Percentiles rank a stretch among this genome's conserved stretches.
Conservation (phyloP, 2,888 invertebrate genomes). For the Zhuqinia jingwanae region DNA sequence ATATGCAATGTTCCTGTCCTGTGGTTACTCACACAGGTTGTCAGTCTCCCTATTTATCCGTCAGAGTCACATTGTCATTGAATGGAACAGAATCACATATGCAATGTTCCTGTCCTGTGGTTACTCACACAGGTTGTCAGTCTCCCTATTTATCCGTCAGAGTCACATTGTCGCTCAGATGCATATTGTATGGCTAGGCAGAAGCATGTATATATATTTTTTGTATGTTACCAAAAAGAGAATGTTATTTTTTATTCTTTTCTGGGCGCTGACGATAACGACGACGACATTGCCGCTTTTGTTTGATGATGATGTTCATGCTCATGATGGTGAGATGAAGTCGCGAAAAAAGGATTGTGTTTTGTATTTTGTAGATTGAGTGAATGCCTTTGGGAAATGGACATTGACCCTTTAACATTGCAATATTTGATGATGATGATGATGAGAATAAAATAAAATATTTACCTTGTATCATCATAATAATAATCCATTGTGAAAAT, state of each 20-base stretch:
- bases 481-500: not conserved
- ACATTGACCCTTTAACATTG: constrained; percentile 66
- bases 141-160: constrained; percentile 22
- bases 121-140: constrained; percentile 56
- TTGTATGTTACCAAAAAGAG: not conserved
- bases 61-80: constrained; percentile 6
- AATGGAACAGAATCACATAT: not conserved
- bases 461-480: not conserved
- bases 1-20: constrained; percentile 25
- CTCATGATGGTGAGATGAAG: constrained; percentile 31
- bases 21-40: constrained; percentile 54
- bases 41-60: constrained; percentile 50
- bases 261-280: not conserved
- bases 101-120: constrained; percentile 43
- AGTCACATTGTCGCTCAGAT: not conserved
- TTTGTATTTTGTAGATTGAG: not conserved
- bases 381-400: constrained; percentile 49
- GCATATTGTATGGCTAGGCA: no score
- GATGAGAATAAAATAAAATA: constrained; percentile 31
- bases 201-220: not conserved
- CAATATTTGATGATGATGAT: constrained; percentile 33
- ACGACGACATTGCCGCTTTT: constrained; percentile 31
- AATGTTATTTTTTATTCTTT: not conserved
- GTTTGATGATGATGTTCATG: not conserved
- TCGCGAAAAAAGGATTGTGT: not conserved